These are phyloP conservation scores for Danaus plexippus DNA, from an alignment of 1,140 invertebrate genomes.

Conservation along the genomic window DNA sequence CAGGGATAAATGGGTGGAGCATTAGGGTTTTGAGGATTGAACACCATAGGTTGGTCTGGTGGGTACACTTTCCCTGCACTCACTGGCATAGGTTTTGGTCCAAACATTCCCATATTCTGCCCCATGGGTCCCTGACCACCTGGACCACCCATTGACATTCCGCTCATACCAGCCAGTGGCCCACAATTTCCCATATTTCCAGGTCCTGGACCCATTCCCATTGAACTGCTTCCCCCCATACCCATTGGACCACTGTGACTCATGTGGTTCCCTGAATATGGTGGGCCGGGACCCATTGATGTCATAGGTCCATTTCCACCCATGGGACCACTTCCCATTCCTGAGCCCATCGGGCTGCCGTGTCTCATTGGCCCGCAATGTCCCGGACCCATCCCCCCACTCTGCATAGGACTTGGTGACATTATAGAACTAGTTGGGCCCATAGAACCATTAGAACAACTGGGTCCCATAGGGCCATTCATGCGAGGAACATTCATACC, in stretches of 20 bases:
- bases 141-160: slow-evolving; percentile 75
- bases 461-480: slow-evolving; percentile 70
- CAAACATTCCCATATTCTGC: slow-evolving; percentile 77
- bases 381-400: slow-evolving; percentile 63
- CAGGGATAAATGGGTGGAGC: slow-evolving; percentile 98
- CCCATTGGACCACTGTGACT: slow-evolving; percentile 69
- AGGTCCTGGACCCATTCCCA: slow-evolving; percentile 72
- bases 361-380: slow-evolving; percentile 71
- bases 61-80: slow-evolving; percentile 95
- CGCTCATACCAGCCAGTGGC: slow-evolving; percentile 75
- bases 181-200: slow-evolving; percentile 74
- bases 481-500: slow-evolving; percentile 70
- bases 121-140: slow-evolving; percentile 75
- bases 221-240: slow-evolving; percentile 68
- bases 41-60: slow-evolving; percentile 96
- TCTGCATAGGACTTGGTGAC: slow-evolving; percentile 67
- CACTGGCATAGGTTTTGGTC: slow-evolving; percentile 85
- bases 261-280: slow-evolving; percentile 61
- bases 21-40: slow-evolving; percentile 98
- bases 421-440: slow-evolving; percentile 66
- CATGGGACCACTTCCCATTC: slow-evolving; percentile 65
- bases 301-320: slow-evolving; percentile 68
- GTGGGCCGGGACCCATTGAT: slow-evolving; percentile 66
- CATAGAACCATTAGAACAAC: slow-evolving; percentile 68
- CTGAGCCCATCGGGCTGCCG: slow-evolving; percentile 67